Percentiles rank a stretch among this genome's conserved stretches.
phyloP scores from a whole-genome alignment of 2,113 vertebrate genomes.

The Etia nguti region DNA sequence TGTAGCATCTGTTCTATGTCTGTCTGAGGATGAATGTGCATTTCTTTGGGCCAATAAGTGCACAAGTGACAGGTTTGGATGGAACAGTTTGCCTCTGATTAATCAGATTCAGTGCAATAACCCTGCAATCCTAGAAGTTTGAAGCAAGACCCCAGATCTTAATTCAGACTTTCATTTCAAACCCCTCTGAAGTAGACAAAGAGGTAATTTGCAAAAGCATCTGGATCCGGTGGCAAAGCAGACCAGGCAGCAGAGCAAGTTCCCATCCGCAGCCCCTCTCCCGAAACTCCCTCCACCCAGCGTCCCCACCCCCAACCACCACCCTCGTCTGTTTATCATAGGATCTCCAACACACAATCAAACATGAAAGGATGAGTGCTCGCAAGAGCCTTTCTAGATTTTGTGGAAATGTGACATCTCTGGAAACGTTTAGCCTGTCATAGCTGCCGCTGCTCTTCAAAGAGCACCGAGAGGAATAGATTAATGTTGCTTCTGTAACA shows the following conservation, averaged over 20 bases:
- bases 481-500: conserved; percentile 76
- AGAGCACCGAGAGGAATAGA: conserved; percentile 71
- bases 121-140: conserved; percentile 66
- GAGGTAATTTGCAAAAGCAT: conserved; percentile 72
- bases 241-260: conserved; percentile 32
- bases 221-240: conserved; percentile 68
- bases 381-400: conserved; percentile 72
- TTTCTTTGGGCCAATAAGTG: conserved; percentile 41
- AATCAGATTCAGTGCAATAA: conserved; percentile 68
- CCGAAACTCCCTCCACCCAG: conserved; percentile 8
- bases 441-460: conserved; percentile 71
- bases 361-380: conserved; percentile 81
- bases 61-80: conserved; percentile 39
- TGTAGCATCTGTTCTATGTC: conserved; percentile 70
- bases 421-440: conserved; percentile 79
- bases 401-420: conserved; percentile 79
- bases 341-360: conserved; percentile 78
- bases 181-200: conserved; percentile 70
- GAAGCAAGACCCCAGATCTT: conserved; percentile 57
- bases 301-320: conserved; percentile 47
- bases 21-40: conserved; percentile 36
- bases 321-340: conserved; percentile 79
- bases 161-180: conserved; percentile 57
- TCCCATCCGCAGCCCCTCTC: conserved; percentile 41
- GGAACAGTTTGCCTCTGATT: conserved; percentile 47